Base-by-base conservation (phyloP, 2,113 vertebrate species). In the Tachysurus fulvidraco region DNA sequence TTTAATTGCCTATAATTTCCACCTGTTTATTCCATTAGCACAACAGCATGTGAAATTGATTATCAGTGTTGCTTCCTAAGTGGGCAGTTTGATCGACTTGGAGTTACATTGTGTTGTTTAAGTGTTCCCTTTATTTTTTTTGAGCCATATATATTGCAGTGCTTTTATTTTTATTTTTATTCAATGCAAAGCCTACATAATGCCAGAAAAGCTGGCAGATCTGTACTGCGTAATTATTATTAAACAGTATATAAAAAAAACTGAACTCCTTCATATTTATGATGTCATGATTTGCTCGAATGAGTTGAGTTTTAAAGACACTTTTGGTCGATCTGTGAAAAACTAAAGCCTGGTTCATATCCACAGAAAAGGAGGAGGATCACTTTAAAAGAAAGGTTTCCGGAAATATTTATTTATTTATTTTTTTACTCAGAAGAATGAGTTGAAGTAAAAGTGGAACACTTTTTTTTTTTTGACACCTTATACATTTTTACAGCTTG, bases 191-290 rank as follows among this genome's bases (percentile, higher is more conserved):
- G 2, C 71, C 59, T 62, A 52, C 36, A 10, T 81, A 41, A 71
- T 86, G 36, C 65, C 36, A 86, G 67, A 82, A 82, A 81, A 19
- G 13, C 12, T 81, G 41, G 25, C 25, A 86, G 85, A 30, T 82
- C 7, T 71, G 19, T 73, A 81, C 0, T 67, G 13, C n/a, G 25
- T 57, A 60, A 77, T 85, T 85, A 41, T 67, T 76, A 62, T 67
- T 76, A 62, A n/a, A 76, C 55, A 17, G n/a, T 52, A 76, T 85
- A 55, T 67, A 57, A 28, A 14, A n/a, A n/a, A 13, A 50, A 28
- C 12, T 64, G n/a, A 85, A 21, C 25, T 50, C 52, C 36, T 64
- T 79, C 21, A 46, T 85, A 77, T 78, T 60, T 77, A 50, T 85
- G 55, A 76, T 76, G n/a, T n/a, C n/a, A 21, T 76, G 23, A 76